Evolutionary conservation across 1,140 invertebrate species (phyloP).

Genomic region (Dreissena rostriformis): DNA sequence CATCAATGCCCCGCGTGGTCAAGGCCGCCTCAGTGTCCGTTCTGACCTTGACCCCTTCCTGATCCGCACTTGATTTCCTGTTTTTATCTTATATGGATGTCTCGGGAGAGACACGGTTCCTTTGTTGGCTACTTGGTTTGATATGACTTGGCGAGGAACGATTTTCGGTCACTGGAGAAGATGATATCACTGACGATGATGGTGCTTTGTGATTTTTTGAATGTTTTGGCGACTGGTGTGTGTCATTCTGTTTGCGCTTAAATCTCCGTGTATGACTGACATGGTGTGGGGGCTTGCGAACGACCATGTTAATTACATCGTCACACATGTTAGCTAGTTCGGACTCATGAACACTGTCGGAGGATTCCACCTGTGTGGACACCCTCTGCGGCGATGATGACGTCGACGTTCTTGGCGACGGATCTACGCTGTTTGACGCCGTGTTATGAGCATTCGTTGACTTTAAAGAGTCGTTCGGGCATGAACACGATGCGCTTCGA

Average conservation of each 20-base stretch:
- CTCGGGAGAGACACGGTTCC: conserved; percentile 50
- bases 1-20: conserved; percentile 64
- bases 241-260: conserved; percentile 15
- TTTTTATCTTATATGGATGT: not conserved
- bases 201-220: conserved; percentile 6
- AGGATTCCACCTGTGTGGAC: conserved; percentile 22
- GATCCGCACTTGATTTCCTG: conserved; percentile 8
- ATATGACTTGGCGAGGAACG: conserved; percentile 9
- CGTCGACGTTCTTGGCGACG: conserved; percentile 71
- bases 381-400: conserved; percentile 68
- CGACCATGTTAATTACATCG: conserved; percentile 64
- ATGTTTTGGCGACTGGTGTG: conserved; percentile 50
- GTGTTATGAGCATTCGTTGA: conserved; percentile 69
- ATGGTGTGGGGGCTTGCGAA: conserved; percentile 30
- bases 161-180: not conserved
- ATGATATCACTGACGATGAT: not conserved
- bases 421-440: conserved; percentile 67
- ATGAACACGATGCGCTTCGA: conserved; percentile 43
- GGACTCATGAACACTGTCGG: conserved; percentile 29
- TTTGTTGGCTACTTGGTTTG: conserved; percentile 14
- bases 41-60: conserved; percentile 7
- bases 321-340: conserved; percentile 60
- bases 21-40: conserved; percentile 28
- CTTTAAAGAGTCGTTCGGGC: conserved; percentile 61
- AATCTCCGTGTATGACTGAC: conserved; percentile 14